These are phyloP conservation scores for Crepidodera aurea DNA, from an alignment of 2,888 invertebrate genomes.

Conservation along the genomic window DNA sequence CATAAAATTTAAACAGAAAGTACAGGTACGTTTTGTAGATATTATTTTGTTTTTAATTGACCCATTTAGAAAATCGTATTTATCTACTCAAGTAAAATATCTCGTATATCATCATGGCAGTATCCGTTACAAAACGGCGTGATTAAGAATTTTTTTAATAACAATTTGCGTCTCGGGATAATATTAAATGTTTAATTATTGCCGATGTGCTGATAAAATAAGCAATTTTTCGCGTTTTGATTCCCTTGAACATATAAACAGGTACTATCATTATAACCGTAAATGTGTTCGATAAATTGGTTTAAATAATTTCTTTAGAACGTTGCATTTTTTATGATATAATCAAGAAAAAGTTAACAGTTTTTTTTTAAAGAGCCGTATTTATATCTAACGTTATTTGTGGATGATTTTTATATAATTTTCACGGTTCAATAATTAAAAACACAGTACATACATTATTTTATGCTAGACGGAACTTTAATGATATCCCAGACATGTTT, in stretches of 20 bases:
- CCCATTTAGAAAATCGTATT: too few relatives aligned
- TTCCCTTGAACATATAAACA: background rate
- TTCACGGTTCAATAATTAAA: background rate
- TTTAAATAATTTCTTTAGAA: constrained; percentile 8
- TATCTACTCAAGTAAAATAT: background rate
- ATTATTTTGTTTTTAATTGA: too few relatives aligned
- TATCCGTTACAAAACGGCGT: constrained; percentile 11
- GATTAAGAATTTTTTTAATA: constrained; percentile 5
- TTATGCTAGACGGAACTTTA: too few relatives aligned
- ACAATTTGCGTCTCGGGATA: constrained; percentile 3
- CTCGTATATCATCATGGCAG: background rate
- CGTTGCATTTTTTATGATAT: constrained; percentile 7
- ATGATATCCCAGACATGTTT: too few relatives aligned
- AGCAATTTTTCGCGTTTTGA: constrained; percentile 12
- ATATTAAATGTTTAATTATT: constrained; percentile 13
- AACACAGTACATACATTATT: too few relatives aligned
- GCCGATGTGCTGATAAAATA: constrained; percentile 4
- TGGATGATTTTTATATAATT: background rate
- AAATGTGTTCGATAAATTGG: constrained; percentile 11
- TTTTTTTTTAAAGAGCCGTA: constrained; percentile 14
- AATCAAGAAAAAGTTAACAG: constrained; percentile 14
- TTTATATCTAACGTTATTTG: background rate
- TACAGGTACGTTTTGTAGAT: too few relatives aligned
- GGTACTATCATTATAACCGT: constrained; percentile 11
- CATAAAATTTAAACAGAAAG: too few relatives aligned